A percentile compares a stretch with the other conserved stretches of the same genome.
These are phyloP conservation scores for Alligator sinensis DNA, from an alignment of 2,113 vertebrate species.

Conservation along the genomic window DNA sequence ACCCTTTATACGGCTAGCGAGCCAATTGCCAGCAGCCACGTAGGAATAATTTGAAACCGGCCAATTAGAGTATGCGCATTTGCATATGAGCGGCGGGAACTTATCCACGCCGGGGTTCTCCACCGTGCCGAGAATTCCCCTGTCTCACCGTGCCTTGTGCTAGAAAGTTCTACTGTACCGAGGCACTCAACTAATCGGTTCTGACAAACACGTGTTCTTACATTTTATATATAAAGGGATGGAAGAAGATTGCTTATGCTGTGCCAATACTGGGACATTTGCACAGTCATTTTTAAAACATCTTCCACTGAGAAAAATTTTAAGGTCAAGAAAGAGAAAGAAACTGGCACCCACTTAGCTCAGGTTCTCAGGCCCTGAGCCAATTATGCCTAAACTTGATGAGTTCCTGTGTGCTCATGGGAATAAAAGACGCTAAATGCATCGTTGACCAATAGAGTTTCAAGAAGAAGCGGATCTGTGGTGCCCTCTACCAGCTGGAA, in stretches of 20 bases:
- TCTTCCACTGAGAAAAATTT: conserved; percentile 36
- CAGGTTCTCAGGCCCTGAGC: conserved; percentile 7
- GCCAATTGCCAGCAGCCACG: too few relatives aligned
- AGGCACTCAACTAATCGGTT: too few relatives aligned
- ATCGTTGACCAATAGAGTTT: neutral
- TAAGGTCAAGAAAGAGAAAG: conserved; percentile 28
- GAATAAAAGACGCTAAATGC: neutral
- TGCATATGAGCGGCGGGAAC: too few relatives aligned
- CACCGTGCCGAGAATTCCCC: too few relatives aligned
- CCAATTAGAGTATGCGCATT: too few relatives aligned
- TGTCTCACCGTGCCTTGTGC: too few relatives aligned
- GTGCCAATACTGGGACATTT: conserved; percentile 56
- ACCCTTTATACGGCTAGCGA: too few relatives aligned
- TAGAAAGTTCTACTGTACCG: too few relatives aligned
- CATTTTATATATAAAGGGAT: conserved; percentile 65
- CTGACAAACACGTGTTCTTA: conserved; percentile 10
- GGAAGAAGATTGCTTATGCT: conserved; percentile 60
- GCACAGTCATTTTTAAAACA: conserved; percentile 48
- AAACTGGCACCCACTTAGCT: conserved; percentile 4
- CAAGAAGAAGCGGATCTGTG: rapidly evolving
- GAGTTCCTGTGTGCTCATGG: neutral
- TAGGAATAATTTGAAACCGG: too few relatives aligned
- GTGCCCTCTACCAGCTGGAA: neutral
- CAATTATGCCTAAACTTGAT: neutral
- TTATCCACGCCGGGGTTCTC: too few relatives aligned